Percentiles rank a stretch among this genome's conserved stretches.
phyloP scores from a whole-genome alignment of 2,888 invertebrate species.

The Nephrotoma guestfalica region DNA sequence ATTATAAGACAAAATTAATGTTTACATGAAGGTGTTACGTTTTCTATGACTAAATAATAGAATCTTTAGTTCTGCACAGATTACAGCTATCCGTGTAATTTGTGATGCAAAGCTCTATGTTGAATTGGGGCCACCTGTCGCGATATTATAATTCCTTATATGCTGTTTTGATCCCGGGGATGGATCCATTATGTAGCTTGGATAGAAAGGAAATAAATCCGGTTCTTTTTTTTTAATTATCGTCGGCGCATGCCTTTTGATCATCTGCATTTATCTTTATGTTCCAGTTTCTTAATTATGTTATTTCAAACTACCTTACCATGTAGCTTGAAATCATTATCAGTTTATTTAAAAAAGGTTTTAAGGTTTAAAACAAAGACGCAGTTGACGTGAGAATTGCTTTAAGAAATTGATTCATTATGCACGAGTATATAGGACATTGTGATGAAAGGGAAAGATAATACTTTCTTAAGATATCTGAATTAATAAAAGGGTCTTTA shows the following conservation, averaged over 20 bases:
- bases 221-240: not conserved
- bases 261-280: not conserved
- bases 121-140: too few relatives aligned
- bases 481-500: too few relatives aligned
- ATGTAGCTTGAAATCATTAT: not conserved
- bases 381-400: not conserved
- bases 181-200: too few relatives aligned
- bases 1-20: not conserved
- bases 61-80: not conserved
- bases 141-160: too few relatives aligned
- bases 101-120: too few relatives aligned
- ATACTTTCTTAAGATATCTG: not conserved
- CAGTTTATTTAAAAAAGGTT: not conserved
- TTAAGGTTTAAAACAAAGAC: not conserved
- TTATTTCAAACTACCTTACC: not conserved
- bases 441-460: not conserved
- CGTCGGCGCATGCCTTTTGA: not conserved
- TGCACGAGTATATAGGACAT: not conserved
- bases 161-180: too few relatives aligned
- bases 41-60: not conserved
- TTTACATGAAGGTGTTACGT: not conserved
- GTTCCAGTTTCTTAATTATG: not conserved
- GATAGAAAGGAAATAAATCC: not conserved
- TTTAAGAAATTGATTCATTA: not conserved
- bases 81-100: too few relatives aligned